Base-by-base conservation (phyloP, 1,140 invertebrate species). In the Scaptomyza montana region DNA sequence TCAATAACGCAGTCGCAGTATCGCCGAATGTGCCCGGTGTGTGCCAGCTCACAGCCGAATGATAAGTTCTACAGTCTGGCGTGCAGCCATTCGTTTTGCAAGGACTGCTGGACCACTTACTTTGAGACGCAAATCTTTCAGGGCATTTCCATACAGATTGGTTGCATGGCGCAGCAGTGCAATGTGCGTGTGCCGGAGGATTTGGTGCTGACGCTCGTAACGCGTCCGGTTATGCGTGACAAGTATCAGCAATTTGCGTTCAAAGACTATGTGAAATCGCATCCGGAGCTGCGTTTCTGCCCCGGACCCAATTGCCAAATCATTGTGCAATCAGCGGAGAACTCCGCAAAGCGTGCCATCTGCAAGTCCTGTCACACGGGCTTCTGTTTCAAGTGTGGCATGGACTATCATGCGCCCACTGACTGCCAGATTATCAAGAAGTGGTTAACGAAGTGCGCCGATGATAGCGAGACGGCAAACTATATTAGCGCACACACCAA, bases 391-490 rank as follows among this genome's bases (percentile, higher is more conserved):
- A 95, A 95, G 73, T 99, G 99, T 93, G 98, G 98, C 55, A 96
- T 96, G 80, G 97, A 98, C 80, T 99, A 99, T 92, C 99, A 99
- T 93, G 98, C 98, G 45, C 99, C 99, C 21, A 99, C 98, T 10
- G 98, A 99, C 92, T 99, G 99, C 93, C 94, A 95, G 74, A 97
- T 97, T 2, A 99, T 99, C 71, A 98, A 97, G 92, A 97, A 97
- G 81, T 99, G 99, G 99, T 93, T 99, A 25, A 99, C 98, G 7
- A 99, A 99, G 93, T 99, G 98, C 94, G 98, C 97, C 45, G 99
- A 99, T 93, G 99, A 99, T 93, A 99, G 98, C 69, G 99, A 99
- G 94, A 99, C 99, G 53, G 98, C 98, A 33, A 99, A 99, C 93
- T 99, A 99, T 91, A 99, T 99, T 80, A 98, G 97, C 93, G 98